Percentiles rank a stretch among this genome's conserved stretches.
These are phyloP conservation scores for Cervus canadensis DNA, from an alignment of 2,113 vertebrate species.

Conservation along the genomic window DNA sequence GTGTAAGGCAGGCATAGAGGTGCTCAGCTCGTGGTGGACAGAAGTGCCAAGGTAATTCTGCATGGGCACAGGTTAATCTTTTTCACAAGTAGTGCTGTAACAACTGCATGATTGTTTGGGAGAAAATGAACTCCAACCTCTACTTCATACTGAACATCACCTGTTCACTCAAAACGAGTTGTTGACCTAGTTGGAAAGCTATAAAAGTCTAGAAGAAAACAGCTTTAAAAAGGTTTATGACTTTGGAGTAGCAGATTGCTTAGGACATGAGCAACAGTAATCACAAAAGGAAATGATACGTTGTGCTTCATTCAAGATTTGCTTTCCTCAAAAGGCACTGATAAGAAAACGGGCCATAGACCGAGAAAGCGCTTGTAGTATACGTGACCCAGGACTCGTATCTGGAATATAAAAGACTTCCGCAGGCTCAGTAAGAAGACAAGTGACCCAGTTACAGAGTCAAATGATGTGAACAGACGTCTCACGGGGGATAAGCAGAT, in stretches of 20 bases:
- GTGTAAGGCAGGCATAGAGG: rapidly evolving
- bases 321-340: background rate
- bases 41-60: background rate
- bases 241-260: background rate
- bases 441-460: background rate
- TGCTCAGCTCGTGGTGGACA: background rate
- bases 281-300: background rate
- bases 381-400: rapidly evolving
- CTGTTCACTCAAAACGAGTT: background rate
- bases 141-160: background rate
- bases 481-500: background rate
- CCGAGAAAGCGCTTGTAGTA: rapidly evolving
- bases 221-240: background rate
- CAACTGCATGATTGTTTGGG: background rate
- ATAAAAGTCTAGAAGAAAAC: background rate
- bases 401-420: background rate
- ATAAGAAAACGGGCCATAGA: no score
- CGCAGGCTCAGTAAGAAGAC: background rate
- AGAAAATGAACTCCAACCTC: background rate
- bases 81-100: background rate
- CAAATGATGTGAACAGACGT: background rate
- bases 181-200: background rate
- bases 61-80: background rate
- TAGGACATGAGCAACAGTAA: background rate
- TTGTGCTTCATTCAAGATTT: background rate